These are phyloP conservation scores for Sialia sialis DNA, from an alignment of 2,113 vertebrate species.

Conservation along the genomic window DNA sequence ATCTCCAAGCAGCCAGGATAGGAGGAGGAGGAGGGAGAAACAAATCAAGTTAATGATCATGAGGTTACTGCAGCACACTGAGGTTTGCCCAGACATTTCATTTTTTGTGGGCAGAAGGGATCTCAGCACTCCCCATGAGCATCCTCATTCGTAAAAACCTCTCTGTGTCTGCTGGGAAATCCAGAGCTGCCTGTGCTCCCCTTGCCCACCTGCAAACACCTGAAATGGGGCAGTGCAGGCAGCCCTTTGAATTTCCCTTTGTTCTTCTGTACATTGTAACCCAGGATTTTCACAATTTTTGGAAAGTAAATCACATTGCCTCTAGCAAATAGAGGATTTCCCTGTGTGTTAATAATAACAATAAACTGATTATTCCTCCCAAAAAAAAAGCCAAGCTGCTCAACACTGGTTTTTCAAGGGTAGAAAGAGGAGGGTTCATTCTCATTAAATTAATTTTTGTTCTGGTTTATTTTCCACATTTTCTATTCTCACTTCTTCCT, in stretches of 20 bases:
- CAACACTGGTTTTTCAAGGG: not conserved
- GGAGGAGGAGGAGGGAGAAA: not conserved
- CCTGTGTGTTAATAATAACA: not conserved
- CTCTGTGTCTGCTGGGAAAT: not conserved
- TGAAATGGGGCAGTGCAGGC: rapidly evolving
- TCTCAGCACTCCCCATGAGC: not conserved
- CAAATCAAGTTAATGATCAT: not conserved
- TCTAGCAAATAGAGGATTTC: not conserved
- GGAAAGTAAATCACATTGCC: not conserved
- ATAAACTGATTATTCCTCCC: not conserved
- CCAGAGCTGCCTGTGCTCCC: not conserved
- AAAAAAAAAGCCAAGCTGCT: not conserved
- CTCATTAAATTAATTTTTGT: not conserved
- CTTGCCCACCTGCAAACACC: not conserved
- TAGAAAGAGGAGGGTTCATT: not conserved
- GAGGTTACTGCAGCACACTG: not conserved
- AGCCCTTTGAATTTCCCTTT: rapidly evolving
- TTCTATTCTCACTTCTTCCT: not conserved
- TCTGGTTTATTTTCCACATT: not conserved
- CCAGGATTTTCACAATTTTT: not conserved
- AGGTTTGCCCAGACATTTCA: not conserved
- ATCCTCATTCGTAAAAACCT: not conserved
- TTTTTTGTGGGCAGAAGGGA: not conserved
- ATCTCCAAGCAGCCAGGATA: not conserved
- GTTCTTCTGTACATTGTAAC: not conserved